Base-by-base conservation (phyloP, 2,888 invertebrate species). In the Micoletzkya japonica region DNA sequence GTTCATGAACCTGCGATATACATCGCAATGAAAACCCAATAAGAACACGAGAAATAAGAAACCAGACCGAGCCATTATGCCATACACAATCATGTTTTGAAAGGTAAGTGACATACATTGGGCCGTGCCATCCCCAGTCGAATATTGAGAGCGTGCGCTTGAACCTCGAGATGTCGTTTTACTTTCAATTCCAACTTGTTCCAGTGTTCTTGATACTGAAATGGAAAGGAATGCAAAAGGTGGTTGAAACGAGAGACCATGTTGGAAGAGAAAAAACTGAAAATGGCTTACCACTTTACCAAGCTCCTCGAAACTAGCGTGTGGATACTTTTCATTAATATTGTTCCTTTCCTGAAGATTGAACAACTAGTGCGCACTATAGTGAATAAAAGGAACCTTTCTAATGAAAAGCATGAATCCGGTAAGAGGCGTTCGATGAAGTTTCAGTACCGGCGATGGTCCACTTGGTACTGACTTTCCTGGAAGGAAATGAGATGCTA, bases 331-430 rank as follows among this genome's bases (percentile, higher is more conserved):
- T 30, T 39, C 44, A 30, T 28, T 30, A 28, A 60, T 60, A 39
- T 39, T 44, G 44, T 44, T 44, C 30, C 60, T 39, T 34, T 60
- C 60, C 60, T 60, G 7, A 4, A 60, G 39, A 39, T 6, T 39
- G 6, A 39, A 17, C 7, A 39, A 39, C 7, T 39, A 10, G 39
- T 39, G 17, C 7, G 6, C 7, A 17, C 17, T 39, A 39, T 39
- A 39, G 17, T 39, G 39, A 39, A 39, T 39, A 39, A 10, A n/a
- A 39, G 28, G n/a, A 30, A 59, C 60, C 44, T 60, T 60, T 60
- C 60, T 39, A 24, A 60, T 44, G 60, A 63, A 63, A 2, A 63
- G 52, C 63, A 63, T 50, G 63, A 50, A 63, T 20, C 63, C 63
- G 0, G 63, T 50, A 39, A 63, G 52, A 2, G 63, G 20, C 34